Evolutionary conservation across 2,797 vertebrate genomes (phyloP).

Genomic region (Ataeniobius toweri): DNA sequence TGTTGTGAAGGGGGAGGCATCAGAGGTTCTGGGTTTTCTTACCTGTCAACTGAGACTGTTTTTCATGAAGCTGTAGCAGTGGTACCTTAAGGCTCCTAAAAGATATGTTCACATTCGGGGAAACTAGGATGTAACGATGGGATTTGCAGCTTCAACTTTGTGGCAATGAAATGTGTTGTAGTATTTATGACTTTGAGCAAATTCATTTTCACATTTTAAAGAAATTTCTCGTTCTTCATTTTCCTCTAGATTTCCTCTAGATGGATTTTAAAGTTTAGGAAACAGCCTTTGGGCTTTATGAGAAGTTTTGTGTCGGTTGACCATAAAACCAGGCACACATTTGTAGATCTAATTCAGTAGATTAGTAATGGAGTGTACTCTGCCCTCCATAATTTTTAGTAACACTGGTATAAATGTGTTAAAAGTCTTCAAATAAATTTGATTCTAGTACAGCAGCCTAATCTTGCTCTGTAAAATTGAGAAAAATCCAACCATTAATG

Average conservation of each 20-base stretch:
- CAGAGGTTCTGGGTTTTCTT: constrained; percentile 66
- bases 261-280: background rate
- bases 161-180: background rate
- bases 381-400: background rate
- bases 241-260: background rate
- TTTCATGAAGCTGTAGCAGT: constrained; percentile 25
- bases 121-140: background rate
- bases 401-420: background rate
- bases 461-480: background rate
- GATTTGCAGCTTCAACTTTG: background rate
- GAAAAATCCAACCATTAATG: too few relatives aligned
- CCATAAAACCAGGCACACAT: too few relatives aligned
- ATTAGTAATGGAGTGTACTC: background rate
- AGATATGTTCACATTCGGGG: background rate
- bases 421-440: background rate
- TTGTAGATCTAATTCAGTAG: background rate
- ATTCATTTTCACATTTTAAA: background rate
- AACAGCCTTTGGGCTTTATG: background rate
- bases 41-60: constrained; percentile 39
- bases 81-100: background rate
- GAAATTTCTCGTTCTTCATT: background rate
- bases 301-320: background rate
- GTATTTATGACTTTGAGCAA: background rate
- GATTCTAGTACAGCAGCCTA: background rate
- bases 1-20: constrained; percentile 60